phyloP scores from a whole-genome alignment of 2,113 vertebrate species.

The Mustela nigripes region DNA sequence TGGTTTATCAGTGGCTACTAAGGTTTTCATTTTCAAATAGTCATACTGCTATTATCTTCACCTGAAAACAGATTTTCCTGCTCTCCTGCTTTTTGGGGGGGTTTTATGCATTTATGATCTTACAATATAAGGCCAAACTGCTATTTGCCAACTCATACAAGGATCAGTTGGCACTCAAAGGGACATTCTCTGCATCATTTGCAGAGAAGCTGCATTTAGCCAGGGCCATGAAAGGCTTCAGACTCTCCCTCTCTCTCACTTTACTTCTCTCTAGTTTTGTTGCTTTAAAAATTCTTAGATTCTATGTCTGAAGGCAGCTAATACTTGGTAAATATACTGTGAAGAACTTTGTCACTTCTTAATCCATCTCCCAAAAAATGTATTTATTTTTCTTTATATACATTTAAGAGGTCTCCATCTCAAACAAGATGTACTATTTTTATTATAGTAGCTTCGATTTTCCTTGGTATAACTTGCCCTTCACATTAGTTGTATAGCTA shows the following conservation, averaged over 20 bases:
- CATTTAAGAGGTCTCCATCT: constrained; percentile 12
- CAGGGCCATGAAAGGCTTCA: not conserved
- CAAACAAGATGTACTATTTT: not conserved
- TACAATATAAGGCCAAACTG: not conserved
- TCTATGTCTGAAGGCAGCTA: not conserved
- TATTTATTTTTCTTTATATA: not conserved
- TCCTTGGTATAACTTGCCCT: constrained; percentile 49
- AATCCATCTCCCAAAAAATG: constrained; percentile 7
- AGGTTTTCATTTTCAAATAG: not conserved
- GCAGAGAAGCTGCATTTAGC: not conserved
- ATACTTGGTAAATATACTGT: not conserved
- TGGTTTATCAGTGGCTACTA: not conserved
- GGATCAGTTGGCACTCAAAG: not conserved
- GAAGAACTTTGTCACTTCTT: not conserved
- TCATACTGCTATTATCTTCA: not conserved
- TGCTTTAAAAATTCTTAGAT: not conserved
- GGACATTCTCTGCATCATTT: not conserved
- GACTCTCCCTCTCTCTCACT: not conserved
- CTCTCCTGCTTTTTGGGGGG: not conserved
- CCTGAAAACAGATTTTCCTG: constrained; percentile 32
- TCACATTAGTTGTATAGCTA: not conserved
- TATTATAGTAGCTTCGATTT: not conserved
- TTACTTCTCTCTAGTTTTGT: not conserved
- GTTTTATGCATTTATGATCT: not conserved
- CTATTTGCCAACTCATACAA: not conserved